phyloP scores from a whole-genome alignment of 2,888 invertebrate genomes.

The Lepidocyrtinus sp. region DNA sequence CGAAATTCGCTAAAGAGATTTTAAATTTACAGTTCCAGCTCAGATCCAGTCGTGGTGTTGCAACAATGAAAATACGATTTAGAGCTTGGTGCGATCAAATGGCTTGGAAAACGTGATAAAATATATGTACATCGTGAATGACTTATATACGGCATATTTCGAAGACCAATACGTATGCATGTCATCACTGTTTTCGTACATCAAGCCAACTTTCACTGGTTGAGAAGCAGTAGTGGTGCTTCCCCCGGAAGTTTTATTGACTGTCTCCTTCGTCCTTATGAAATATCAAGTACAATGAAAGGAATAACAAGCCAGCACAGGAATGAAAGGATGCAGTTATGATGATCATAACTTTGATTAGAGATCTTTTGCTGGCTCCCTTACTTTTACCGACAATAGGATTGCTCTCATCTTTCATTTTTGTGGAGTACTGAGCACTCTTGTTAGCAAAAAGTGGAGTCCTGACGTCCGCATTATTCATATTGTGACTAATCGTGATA shows the following conservation, averaged over 20 bases:
- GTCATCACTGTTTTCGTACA: no score
- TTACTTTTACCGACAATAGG: not conserved
- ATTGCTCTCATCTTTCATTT: not conserved
- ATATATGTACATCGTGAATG: no score
- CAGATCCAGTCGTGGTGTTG: no score
- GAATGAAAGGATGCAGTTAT: not conserved
- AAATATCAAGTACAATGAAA: constrained; percentile 38
- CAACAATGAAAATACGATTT: no score
- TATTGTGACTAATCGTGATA: not conserved
- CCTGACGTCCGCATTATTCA: not conserved
- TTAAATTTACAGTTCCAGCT: no score
- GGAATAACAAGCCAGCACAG: constrained; percentile 35
- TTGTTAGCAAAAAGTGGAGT: not conserved
- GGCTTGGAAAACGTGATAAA: no score
- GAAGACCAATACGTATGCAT: no score
- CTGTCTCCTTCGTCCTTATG: constrained; percentile 33
- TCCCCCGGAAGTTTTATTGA: not conserved
- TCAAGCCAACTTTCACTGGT: no score
- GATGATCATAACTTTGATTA: constrained; percentile 52
- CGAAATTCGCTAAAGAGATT: no score
- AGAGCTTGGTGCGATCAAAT: no score
- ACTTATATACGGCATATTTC: no score
- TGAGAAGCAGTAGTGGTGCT: constrained; percentile 19
- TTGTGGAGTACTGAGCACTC: not conserved
- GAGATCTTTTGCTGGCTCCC: not conserved